phyloP scores from a whole-genome alignment of 2,113 vertebrate genomes.

The Eublepharis macularius region DNA sequence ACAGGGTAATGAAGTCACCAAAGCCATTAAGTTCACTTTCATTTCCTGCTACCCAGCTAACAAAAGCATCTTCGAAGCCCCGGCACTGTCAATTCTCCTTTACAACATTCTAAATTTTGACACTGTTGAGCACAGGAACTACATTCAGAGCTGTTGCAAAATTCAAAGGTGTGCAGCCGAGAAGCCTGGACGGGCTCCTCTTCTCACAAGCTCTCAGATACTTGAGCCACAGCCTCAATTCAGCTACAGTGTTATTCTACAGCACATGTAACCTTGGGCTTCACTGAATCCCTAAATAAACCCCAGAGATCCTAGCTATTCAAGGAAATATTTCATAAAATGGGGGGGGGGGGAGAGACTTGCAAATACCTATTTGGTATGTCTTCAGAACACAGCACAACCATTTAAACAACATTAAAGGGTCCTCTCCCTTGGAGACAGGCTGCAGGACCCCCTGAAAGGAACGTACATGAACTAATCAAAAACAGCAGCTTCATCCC shows the following conservation, averaged over 20 bases:
- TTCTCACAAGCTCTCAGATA: not conserved
- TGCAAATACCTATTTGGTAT: not conserved
- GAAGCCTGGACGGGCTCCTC: not conserved
- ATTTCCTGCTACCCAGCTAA: not conserved
- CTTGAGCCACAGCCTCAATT: not conserved
- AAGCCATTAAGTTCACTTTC: not conserved
- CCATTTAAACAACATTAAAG: not conserved
- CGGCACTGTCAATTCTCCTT: not conserved
- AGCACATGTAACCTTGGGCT: not conserved
- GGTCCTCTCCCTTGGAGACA: not conserved
- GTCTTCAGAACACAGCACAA: not conserved
- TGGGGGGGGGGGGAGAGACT: accelerated
- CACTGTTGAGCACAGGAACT: not conserved
- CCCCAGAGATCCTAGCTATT: not conserved
- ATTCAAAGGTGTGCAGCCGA: not conserved
- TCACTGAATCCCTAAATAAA: not conserved
- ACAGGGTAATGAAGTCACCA: not conserved
- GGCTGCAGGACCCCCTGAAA: not conserved
- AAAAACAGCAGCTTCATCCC: not conserved
- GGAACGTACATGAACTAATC: not conserved
- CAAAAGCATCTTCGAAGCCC: not conserved
- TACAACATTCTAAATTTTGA: not conserved
- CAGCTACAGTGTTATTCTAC: not conserved
- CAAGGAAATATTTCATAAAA: not conserved
- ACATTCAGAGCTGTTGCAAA: not conserved